phyloP scores from a whole-genome alignment of 2,113 vertebrate genomes.

The Trematomus loennbergii region DNA sequence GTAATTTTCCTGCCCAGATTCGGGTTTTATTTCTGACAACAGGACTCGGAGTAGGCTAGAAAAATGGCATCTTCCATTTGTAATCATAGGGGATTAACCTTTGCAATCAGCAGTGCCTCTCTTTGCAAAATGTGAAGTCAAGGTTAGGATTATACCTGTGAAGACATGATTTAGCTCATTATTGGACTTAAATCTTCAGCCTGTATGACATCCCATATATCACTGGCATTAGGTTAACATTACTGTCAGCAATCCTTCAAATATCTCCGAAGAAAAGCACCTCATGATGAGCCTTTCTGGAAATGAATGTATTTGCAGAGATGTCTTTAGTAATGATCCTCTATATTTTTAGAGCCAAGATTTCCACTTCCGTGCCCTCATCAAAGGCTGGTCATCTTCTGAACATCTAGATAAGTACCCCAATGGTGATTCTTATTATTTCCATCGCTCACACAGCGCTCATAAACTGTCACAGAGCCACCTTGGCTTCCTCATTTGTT shows the following conservation, averaged over 20 bases:
- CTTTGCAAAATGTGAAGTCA: slow-evolving; percentile 50
- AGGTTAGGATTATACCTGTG: slow-evolving; percentile 63
- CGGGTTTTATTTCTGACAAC: slow-evolving; percentile 45
- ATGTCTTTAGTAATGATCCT: slow-evolving; percentile 43
- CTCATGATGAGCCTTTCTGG: slow-evolving; percentile 42
- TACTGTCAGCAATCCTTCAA: slow-evolving; percentile 71
- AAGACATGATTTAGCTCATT: slow-evolving; percentile 67
- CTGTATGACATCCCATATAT: slow-evolving; percentile 56
- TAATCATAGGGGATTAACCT: slow-evolving; percentile 71
- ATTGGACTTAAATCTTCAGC: slow-evolving; percentile 59
- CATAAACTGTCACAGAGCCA: background rate
- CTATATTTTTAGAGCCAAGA: slow-evolving; percentile 48
- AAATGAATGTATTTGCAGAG: slow-evolving; percentile 59
- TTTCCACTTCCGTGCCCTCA: slow-evolving; percentile 34
- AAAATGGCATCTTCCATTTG: slow-evolving; percentile 59
- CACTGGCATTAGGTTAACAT: slow-evolving; percentile 54
- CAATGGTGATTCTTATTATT: slow-evolving; percentile 32
- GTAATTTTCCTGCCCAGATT: slow-evolving; percentile 5
- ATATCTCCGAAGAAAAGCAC: slow-evolving; percentile 56
- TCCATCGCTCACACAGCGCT: slow-evolving; percentile 11
- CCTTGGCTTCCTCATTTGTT: too few species aligned
- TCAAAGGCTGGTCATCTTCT: slow-evolving; percentile 38
- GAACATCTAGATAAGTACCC: slow-evolving; percentile 35
- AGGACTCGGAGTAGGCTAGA: slow-evolving; percentile 12
- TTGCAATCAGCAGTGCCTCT: slow-evolving; percentile 35